A percentile compares a stretch with the other conserved stretches of the same genome.
These are phyloP conservation scores for Nasonia oneida DNA, from an alignment of 2,888 invertebrate species.

Conservation along the genomic window DNA sequence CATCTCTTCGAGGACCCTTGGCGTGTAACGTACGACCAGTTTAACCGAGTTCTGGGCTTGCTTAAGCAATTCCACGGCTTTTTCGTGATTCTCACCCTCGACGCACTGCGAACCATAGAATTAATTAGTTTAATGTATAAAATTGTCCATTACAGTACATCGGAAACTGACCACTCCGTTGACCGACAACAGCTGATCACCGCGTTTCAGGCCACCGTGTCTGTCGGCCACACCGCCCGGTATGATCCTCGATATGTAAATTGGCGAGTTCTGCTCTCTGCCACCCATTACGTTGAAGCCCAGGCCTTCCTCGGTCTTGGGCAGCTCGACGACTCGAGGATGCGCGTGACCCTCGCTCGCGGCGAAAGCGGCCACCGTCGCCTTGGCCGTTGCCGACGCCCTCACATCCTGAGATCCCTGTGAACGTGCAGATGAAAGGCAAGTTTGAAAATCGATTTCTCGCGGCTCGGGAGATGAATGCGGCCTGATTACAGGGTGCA, in stretches of 20 bases:
- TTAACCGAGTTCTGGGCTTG: constrained; percentile 98
- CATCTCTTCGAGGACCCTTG: constrained; percentile 99
- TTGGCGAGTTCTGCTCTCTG: constrained; percentile 99
- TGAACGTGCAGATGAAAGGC: background rate
- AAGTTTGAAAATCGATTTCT: background rate
- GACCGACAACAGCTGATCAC: constrained; percentile 98
- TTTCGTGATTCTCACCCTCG: constrained; percentile 99
- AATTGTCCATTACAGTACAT: background rate
- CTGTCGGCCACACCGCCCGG: constrained; percentile 99
- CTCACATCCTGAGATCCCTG: constrained; percentile 95
- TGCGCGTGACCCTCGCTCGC: constrained; percentile 99
- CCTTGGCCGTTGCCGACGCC: constrained; percentile 99
- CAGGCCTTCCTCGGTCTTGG: constrained; percentile 99
- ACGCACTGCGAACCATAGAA: constrained; percentile 86
- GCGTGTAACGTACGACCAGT: constrained; percentile 98
- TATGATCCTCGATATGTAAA: constrained; percentile 99
- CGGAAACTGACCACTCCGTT: constrained; percentile 92
- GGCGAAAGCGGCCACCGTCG: constrained; percentile 93
- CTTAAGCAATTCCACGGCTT: constrained; percentile 98
- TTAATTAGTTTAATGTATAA: too few relatives aligned
- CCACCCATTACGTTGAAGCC: constrained; percentile 99
- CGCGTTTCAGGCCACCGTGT: constrained; percentile 97
- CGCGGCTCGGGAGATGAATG: background rate
- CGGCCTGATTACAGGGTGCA: background rate
- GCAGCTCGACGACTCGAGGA: constrained; percentile 97